Percentiles rank a stretch among this genome's conserved stretches.
Conservation (phyloP, 1,140 invertebrate species). For the Bathynomus jamesi region DNA sequence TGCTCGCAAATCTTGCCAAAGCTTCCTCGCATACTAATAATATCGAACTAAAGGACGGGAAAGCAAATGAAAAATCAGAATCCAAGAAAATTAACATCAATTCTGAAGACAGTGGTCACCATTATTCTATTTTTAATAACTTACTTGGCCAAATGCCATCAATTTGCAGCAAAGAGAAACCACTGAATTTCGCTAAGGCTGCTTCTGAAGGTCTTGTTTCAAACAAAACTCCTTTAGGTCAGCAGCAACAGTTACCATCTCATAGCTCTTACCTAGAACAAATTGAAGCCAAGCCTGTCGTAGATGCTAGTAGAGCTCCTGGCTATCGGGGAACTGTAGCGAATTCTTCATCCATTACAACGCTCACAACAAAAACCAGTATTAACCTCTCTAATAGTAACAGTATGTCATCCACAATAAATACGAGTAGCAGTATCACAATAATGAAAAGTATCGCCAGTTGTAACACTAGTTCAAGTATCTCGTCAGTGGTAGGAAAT, state of each 20-base stretch:
- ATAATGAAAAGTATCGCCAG: background rate
- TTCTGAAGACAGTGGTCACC: conserved; percentile 13
- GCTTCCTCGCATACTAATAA: conserved; percentile 38
- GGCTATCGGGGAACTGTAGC: conserved; percentile 56
- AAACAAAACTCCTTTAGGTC: conserved; percentile 36
- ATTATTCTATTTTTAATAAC: conserved; percentile 32
- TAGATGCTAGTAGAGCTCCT: conserved; percentile 70
- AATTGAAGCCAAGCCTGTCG: conserved; percentile 49
- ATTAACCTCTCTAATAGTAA: conserved; percentile 1
- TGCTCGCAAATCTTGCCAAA: conserved; percentile 39
- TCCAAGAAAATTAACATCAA: conserved; percentile 12
- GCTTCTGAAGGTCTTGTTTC: conserved; percentile 54
- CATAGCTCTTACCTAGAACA: conserved; percentile 52
- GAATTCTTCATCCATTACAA: conserved; percentile 18
- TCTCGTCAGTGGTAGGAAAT: background rate
- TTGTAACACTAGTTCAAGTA: background rate
- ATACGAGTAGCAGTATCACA: background rate
- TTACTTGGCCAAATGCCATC: conserved; percentile 47
- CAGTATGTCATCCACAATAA: background rate
- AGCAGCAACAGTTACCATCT: conserved; percentile 40
- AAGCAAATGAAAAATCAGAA: conserved; percentile 22
- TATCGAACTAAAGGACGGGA: conserved; percentile 24
- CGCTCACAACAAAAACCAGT: conserved; percentile 12
- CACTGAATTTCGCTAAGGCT: conserved; percentile 64
- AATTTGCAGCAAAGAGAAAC: conserved; percentile 59